phyloP scores from a whole-genome alignment of 2,113 vertebrate species.

The Gnathonemus longibarbis region DNA sequence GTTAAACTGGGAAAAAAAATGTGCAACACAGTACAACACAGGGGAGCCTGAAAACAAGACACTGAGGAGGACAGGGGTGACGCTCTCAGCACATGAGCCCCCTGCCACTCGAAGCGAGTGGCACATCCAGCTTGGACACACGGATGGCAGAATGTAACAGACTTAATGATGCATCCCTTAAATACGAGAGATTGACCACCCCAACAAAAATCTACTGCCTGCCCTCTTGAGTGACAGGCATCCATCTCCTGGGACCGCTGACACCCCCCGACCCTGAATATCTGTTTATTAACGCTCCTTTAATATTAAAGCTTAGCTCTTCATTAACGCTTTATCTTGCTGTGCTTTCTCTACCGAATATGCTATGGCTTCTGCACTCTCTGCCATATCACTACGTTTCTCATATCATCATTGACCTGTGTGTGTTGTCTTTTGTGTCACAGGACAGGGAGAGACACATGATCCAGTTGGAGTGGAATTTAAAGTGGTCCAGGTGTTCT shows the following conservation, averaged over 20 bases:
- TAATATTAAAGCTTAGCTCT: not conserved
- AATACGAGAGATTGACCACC: not conserved
- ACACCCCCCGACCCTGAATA: not conserved
- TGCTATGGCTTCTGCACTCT: not conserved
- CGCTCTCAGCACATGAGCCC: not conserved
- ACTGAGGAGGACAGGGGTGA: not conserved
- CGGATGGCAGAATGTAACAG: not conserved
- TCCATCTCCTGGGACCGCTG: not conserved
- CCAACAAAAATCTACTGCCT: not conserved
- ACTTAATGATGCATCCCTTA: constrained; percentile 5
- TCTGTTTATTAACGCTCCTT: not conserved
- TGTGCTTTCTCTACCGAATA: not conserved
- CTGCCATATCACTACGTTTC: not conserved
- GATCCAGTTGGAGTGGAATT: not conserved
- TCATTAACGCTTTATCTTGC: not conserved
- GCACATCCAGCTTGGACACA: not conserved
- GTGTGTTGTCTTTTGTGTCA: not conserved
- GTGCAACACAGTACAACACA: not conserved
- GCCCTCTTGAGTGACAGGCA: not conserved
- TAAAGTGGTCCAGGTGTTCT: not conserved
- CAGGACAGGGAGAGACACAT: not conserved
- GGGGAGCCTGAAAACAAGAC: not conserved
- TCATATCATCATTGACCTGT: not conserved
- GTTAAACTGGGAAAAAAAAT: not conserved
- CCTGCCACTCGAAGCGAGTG: not conserved